Conservation (phyloP, 2,888 invertebrate genomes). For the Allygus modestus region DNA sequence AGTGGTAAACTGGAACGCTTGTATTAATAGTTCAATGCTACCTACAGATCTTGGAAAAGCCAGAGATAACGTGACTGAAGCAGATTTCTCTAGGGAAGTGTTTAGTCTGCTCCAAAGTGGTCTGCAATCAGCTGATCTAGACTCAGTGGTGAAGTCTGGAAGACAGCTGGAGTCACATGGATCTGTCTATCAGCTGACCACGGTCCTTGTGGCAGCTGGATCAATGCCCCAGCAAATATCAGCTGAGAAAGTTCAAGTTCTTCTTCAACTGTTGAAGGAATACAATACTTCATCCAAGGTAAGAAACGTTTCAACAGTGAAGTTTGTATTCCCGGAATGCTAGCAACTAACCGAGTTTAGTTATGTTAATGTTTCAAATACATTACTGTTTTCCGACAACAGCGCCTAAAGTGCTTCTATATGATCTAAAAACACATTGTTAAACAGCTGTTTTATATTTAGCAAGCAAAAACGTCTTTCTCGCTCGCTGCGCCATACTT, state of each 20-base stretch:
- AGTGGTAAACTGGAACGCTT: too few species aligned
- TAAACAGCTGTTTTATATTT: too few species aligned
- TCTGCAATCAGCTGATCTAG: background rate
- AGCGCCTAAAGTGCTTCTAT: too few species aligned
- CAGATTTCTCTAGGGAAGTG: conserved; percentile 28
- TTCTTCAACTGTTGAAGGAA: background rate
- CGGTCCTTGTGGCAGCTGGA: background rate
- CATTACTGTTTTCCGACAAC: too few species aligned
- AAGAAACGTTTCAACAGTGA: background rate
- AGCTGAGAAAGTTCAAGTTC: background rate
- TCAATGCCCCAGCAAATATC: background rate
- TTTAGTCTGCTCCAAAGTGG: conserved; percentile 2
- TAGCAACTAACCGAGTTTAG: background rate
- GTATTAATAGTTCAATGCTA: too few species aligned
- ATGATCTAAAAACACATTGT: too few species aligned
- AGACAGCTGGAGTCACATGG: conserved; percentile 30
- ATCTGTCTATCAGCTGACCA: conserved; percentile 24
- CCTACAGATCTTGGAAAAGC: conserved; percentile 6
- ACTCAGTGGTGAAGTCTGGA: conserved; percentile 29
- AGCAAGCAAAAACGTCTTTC: too few species aligned
- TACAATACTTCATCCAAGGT: conserved; percentile 17
- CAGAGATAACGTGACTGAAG: background rate
- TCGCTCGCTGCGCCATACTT: too few species aligned
- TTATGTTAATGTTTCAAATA: too few species aligned
- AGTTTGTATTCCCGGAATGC: background rate